phyloP scores from a whole-genome alignment of 2,797 vertebrate species.

The Columba guinea region DNA sequence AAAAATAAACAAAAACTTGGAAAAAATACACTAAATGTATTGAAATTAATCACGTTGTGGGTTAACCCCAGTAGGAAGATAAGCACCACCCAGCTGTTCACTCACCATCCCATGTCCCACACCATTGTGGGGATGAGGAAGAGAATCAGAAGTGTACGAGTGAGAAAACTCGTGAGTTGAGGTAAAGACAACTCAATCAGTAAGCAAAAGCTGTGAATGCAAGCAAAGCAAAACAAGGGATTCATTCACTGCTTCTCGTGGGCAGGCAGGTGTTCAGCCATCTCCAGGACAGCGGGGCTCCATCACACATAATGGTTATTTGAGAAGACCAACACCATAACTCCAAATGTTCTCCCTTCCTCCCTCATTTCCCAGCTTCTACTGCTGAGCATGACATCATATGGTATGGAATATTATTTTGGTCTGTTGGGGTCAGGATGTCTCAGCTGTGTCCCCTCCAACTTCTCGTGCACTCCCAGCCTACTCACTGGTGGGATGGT shows the following conservation, averaged over 20 bases:
- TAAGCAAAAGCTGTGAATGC: neutral
- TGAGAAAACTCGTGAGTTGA: neutral
- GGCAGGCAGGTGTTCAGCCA: neutral
- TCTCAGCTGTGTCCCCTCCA: neutral
- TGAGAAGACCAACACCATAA: neutral
- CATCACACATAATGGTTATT: accelerated
- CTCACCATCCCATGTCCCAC: neutral
- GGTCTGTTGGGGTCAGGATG: neutral
- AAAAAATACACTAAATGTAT: neutral
- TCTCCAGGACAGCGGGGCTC: neutral
- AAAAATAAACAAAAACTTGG: neutral
- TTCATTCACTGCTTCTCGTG: neutral
- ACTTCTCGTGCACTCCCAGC: neutral
- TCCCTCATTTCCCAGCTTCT: neutral
- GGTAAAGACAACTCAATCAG: neutral
- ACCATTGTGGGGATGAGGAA: too few species aligned
- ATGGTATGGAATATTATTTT: neutral
- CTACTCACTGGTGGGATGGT: accelerated
- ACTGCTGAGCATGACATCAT: neutral
- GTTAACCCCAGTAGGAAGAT: neutral
- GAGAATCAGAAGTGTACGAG: neutral
- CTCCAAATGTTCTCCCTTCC: accelerated
- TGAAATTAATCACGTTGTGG: neutral
- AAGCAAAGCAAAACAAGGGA: neutral
- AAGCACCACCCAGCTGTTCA: accelerated